These are phyloP conservation scores for Rotaria sp. DNA, from an alignment of 2,888 invertebrate genomes.

Conservation along the genomic window DNA sequence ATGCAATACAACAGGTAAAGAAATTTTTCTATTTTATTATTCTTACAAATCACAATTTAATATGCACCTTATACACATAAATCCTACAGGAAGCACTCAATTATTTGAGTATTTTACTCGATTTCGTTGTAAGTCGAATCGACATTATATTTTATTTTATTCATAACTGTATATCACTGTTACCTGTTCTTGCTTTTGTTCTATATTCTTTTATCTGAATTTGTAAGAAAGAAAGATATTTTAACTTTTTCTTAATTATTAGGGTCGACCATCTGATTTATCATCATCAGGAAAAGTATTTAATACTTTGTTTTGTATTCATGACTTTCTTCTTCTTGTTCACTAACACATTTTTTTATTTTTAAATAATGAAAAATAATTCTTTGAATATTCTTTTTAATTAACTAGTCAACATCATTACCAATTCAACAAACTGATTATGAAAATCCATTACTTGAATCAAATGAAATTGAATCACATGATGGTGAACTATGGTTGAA, in stretches of 20 bases:
- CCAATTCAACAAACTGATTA: not conserved
- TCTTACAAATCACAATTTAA: not conserved
- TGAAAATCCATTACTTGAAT: constrained; percentile 18
- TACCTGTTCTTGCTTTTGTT: not conserved
- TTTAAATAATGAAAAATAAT: not conserved
- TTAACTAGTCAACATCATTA: not conserved
- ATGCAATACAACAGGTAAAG: not conserved
- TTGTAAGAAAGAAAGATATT: not conserved
- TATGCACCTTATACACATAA: not conserved
- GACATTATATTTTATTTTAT: not conserved
- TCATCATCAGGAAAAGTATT: not conserved
- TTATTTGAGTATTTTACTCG: not conserved
- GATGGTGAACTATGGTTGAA: constrained; percentile 8
- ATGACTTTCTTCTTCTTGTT: not conserved
- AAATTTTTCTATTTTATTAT: not conserved
- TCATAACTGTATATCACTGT: not conserved
- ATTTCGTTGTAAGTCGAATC: not conserved
- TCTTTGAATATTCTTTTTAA: not conserved
- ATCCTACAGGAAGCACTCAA: not conserved
- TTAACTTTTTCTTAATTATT: not conserved
- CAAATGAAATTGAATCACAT: not conserved
- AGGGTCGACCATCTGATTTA: not conserved
- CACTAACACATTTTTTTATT: not conserved
- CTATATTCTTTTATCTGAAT: not conserved
- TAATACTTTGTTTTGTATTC: not conserved